Evolutionary conservation across 2,797 vertebrate genomes (phyloP).

Genomic region (Aplochiton taeniatus): DNA sequence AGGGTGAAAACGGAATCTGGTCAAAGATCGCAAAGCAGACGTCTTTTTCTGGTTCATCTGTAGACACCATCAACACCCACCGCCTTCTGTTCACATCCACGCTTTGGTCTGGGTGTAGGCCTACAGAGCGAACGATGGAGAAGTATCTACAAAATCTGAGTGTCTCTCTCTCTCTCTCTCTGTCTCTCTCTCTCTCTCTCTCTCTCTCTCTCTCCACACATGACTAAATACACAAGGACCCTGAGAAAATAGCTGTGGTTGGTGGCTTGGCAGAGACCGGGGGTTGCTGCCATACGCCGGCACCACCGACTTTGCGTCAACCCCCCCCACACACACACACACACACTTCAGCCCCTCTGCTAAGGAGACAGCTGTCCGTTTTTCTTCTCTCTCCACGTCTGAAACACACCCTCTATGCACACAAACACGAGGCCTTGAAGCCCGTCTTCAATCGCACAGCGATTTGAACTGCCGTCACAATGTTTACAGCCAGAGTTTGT

Average conservation of each 20-base stretch:
- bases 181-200: slow-evolving; percentile 26
- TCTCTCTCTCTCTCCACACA: slow-evolving; percentile 50
- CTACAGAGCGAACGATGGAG: neutral
- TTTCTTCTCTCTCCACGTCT: slow-evolving; percentile 17
- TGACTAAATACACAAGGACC: slow-evolving; percentile 73
- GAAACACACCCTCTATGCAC: slow-evolving; percentile 40
- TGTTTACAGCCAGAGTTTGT: slow-evolving; percentile 61
- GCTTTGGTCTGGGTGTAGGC: neutral
- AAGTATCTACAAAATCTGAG: neutral
- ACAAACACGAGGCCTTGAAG: slow-evolving; percentile 34
- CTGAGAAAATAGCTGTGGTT: slow-evolving; percentile 81
- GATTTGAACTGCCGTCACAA: slow-evolving; percentile 57
- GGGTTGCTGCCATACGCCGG: slow-evolving; percentile 71
- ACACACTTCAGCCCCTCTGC: slow-evolving; percentile 32
- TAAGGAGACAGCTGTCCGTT: slow-evolving; percentile 47
- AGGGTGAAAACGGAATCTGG: slow-evolving; percentile 28
- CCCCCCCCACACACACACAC: neutral
- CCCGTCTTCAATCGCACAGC: slow-evolving; percentile 59
- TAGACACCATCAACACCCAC: slow-evolving; percentile 53
- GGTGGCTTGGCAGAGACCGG: slow-evolving; percentile 67
- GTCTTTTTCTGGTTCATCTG: slow-evolving; percentile 46
- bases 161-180: slow-evolving; percentile 1
- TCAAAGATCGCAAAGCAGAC: slow-evolving; percentile 28
- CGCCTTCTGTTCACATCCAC: slow-evolving; percentile 54
- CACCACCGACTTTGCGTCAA: slow-evolving; percentile 64